Evolutionary conservation across 1,140 invertebrate genomes (phyloP).

Genomic region (Telenomus remus): DNA sequence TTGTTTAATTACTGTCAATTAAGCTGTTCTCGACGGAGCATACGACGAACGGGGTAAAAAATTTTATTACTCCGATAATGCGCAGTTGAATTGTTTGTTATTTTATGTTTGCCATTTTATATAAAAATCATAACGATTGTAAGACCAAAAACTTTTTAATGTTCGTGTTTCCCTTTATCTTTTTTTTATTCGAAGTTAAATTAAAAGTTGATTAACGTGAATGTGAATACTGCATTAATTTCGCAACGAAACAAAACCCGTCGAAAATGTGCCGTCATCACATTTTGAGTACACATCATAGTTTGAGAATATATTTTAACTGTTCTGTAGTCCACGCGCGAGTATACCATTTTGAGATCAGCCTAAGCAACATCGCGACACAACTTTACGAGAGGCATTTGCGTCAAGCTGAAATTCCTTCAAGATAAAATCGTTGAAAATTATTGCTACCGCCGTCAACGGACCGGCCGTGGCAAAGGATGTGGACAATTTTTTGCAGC

Average conservation of each 20-base stretch:
- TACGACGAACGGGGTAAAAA: neutral
- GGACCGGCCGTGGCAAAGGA: too few relatives aligned
- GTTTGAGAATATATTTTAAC: constrained; percentile 43
- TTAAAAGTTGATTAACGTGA: too few relatives aligned
- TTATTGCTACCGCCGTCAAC: constrained; percentile 64
- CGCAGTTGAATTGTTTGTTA: neutral
- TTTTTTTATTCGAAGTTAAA: constrained; percentile 16
- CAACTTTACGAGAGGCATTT: constrained; percentile 69
- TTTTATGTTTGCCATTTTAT: neutral
- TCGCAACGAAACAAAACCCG: too few relatives aligned
- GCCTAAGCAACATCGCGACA: constrained; percentile 65
- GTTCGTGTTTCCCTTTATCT: neutral
- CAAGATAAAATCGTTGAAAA: constrained; percentile 68
- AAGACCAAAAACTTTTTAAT: neutral
- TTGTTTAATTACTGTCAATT: constrained; percentile 18
- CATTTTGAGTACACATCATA: constrained; percentile 17
- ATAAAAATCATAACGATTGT: neutral
- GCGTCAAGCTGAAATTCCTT: constrained; percentile 66
- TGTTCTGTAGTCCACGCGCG: constrained; percentile 49
- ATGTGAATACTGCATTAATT: too few relatives aligned
- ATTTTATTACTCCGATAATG: neutral
- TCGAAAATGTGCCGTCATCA: too few relatives aligned
- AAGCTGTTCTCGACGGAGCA: neutral
- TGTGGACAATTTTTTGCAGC: constrained; percentile 41
- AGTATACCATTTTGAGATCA: constrained; percentile 53